Evolutionary conservation across 2,888 invertebrate genomes (phyloP), one percentile per base, ranked within the genome.

Genomic region (Listrodromus nycthemerus): DNA sequence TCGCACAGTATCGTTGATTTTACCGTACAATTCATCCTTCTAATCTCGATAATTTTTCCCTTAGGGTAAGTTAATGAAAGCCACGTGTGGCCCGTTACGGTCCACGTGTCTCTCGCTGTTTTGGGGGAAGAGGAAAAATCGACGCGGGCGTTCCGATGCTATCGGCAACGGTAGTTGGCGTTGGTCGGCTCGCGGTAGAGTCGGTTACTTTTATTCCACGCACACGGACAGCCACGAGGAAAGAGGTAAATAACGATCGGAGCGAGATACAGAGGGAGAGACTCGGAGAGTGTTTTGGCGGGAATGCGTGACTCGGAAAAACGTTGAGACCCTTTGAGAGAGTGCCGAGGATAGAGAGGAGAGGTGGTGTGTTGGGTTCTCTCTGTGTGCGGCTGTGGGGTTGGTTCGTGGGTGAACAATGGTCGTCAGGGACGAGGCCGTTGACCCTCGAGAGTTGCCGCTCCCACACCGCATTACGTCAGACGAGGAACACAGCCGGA

Each of bases 401-500:
- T 90, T 89, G 90, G 86, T 87, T 73, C 81, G 84, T 83, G 86
- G 86, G 86, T 87, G 88, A 89, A 91, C 88, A 86, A 88, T 88
- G 88, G 87, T 87, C 88, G 87, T 87, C 86, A 86, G 83, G 87
- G 85, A 87, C 84, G 83, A 84, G 91, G 89, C 85, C 91, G 81
- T 90, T 91, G 91, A 91, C 89, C 91, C 88, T 87, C 84, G 80
- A 67, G 85, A 86, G 85, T 80, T 85, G 88, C 88, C 90, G 88
- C 90, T 91, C 90, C 91, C 90, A 91, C 90, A 91, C 87, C 82
- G 86, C 89, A 87, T 90, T 89, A 90, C 90, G 89, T 91, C 90
- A 90, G 88, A 86, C 87, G 80, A 86, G 69, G 74, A 69, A 69
- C 69, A 77, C 80, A 71, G 66, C 70, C 45, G 13, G n/a, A 45